Conservation (phyloP, 2,888 invertebrate species). For the Chironomus tentans region DNA sequence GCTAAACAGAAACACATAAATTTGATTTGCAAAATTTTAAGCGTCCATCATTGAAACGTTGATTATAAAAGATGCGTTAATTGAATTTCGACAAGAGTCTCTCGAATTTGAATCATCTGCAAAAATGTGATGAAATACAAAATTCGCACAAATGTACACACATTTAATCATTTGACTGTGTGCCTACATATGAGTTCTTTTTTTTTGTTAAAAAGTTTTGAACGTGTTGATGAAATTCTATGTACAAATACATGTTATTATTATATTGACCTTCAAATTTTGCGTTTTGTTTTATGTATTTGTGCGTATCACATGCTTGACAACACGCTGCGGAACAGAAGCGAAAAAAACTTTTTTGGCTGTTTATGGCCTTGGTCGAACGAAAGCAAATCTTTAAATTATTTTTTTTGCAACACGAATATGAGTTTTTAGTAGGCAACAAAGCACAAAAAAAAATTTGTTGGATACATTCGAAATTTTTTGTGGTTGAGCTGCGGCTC, state of each 20-base stretch:
- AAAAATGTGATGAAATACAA: not conserved
- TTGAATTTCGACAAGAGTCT: not conserved
- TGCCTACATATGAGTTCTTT: not conserved
- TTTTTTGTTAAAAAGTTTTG: not conserved
- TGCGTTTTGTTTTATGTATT: slow-evolving; percentile 21
- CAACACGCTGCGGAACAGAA: slow-evolving; percentile 21
- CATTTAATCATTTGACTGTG: not conserved
- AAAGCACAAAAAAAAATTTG: not conserved
- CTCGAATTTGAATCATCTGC: not conserved
- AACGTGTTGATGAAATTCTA: not conserved
- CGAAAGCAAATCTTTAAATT: slow-evolving; percentile 7
- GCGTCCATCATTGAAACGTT: too few species aligned
- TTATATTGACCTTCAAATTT: slow-evolving; percentile 27
- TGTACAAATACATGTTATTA: not conserved
- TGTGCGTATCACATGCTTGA: slow-evolving; percentile 26
- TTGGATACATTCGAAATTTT: not conserved
- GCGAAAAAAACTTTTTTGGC: not conserved
- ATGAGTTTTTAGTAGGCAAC: not conserved
- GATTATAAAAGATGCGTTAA: not conserved
- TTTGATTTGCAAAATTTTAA: too few species aligned
- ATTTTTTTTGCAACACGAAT: not conserved
- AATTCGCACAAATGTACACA: not conserved
- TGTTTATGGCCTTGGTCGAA: slow-evolving; percentile 15
- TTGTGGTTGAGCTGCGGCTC: not conserved
- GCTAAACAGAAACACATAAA: too few species aligned